Evolutionary conservation across 1,140 invertebrate species (phyloP), one percentile per base, ranked within the genome.

Genomic region (Parapsyche elsis): DNA sequence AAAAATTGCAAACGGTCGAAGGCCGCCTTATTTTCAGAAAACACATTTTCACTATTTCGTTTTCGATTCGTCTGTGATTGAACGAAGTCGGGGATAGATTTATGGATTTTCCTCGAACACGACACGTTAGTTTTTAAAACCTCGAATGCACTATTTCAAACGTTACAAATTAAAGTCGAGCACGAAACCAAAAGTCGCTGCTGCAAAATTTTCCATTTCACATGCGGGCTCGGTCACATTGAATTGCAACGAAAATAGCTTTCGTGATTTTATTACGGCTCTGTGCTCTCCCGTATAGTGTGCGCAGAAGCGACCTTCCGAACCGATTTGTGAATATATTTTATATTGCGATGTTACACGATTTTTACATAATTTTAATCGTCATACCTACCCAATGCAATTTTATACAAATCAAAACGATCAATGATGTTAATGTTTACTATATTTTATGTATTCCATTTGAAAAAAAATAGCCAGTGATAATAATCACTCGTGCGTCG

Each of bases 251-350:
- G 57, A 45, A 77, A 64, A 77, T 75, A 57, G 45, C 24, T 30
- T 77, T 77, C 75, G 75, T 77, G 75, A 64, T 77, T 77, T 77
- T 77, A 61, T 67, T 77, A 38, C 38, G 57, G 44, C 61, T 67
- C 75, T 53, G 12, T 1, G 24, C 5, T 71, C 26, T 45, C 26
- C n/a, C 10, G 14, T 2, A 21, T 1, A 9, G 16, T 53, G 16
- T 10, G 16, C 12, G 30, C 30, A 38, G 30, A 38, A 38, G 30
- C 7, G 30, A 38, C 30, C 7, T 38, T 38, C 30, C 2, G 30
- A 38, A 38, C 30, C 30, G 30, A 4, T 38, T 38, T 38, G 1
- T 7, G 30, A 38, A 38, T 38, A 4, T 38, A 7, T 38, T 38
- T 38, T 7, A 38, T 38, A 38, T 7, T 38, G 30, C 30, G 30